These are phyloP conservation scores for Sapayoa aenigma DNA, from an alignment of 2,113 vertebrate species.

Conservation along the genomic window DNA sequence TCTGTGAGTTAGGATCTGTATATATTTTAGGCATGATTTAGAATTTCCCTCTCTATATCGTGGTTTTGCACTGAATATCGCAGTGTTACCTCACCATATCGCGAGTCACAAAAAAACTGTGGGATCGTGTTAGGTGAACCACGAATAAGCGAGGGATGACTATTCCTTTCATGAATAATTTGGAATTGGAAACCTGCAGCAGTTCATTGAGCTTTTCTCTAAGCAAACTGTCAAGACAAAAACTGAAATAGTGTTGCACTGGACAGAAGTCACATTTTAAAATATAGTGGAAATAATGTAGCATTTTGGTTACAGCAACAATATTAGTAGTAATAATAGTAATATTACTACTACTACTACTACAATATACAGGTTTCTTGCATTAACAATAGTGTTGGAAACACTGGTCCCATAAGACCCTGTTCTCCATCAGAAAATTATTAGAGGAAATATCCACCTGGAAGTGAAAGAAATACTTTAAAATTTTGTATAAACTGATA, in stretches of 20 bases:
- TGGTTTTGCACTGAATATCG: no score
- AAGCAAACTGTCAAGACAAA: neutral
- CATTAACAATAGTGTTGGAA: neutral
- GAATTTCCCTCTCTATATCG: no score
- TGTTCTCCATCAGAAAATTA: neutral
- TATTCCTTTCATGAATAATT: neutral
- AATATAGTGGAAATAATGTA: neutral
- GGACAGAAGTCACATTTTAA: neutral
- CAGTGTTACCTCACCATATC: no score
- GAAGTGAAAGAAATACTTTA: neutral
- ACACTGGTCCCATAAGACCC: neutral
- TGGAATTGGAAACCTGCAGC: neutral
- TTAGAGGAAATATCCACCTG: neutral
- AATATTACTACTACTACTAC: no score
- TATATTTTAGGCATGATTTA: no score
- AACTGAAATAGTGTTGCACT: neutral
- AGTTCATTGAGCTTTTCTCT: neutral
- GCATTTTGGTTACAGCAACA: neutral
- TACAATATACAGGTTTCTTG: neutral
- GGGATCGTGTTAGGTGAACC: no score
- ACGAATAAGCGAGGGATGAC: no score
- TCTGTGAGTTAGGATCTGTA: no score
- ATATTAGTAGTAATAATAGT: neutral
- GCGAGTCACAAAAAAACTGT: no score
- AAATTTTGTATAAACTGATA: neutral